Evolutionary conservation across 2,797 vertebrate genomes (phyloP).

Genomic region (Tadarida brasiliensis): DNA sequence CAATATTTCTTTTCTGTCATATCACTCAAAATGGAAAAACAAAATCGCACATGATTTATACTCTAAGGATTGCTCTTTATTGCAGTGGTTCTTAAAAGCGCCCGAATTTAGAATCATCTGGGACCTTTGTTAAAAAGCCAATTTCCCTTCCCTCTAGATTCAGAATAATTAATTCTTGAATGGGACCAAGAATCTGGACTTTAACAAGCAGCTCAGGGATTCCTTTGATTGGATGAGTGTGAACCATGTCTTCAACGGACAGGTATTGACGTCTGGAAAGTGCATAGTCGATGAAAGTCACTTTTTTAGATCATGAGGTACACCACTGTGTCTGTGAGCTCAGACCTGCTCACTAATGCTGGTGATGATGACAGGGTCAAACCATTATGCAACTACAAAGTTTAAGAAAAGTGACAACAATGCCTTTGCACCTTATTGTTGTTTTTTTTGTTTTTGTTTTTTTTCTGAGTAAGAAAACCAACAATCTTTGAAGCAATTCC

Average conservation of each 20-base stretch:
- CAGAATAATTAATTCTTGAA: not conserved
- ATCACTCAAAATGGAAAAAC: slow-evolving; percentile 64
- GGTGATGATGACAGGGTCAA: not conserved
- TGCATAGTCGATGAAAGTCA: not conserved
- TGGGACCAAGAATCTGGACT: not conserved
- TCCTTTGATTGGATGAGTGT: not conserved
- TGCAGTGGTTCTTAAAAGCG: not conserved
- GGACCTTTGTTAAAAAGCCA: not conserved
- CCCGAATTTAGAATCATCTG: slow-evolving; percentile 25
- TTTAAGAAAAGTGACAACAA: not conserved
- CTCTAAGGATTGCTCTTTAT: not conserved
- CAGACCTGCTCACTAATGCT: not conserved
- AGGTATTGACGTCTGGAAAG: not conserved
- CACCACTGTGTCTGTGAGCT: not conserved
- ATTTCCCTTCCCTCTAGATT: not conserved
- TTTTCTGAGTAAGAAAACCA: not conserved
- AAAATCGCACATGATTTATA: slow-evolving; percentile 49
- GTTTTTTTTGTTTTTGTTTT: too few species aligned
- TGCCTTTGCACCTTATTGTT: not conserved
- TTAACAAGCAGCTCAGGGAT: not conserved
- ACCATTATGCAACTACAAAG: not conserved
- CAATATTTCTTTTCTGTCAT: slow-evolving; percentile 24
- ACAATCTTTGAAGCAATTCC: not conserved
- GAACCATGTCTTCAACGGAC: not conserved
- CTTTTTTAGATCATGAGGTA: not conserved